Percentiles rank a stretch among this genome's conserved stretches.
Conservation (phyloP, 2,888 invertebrate species). For the Diaprepes abbreviatus region DNA sequence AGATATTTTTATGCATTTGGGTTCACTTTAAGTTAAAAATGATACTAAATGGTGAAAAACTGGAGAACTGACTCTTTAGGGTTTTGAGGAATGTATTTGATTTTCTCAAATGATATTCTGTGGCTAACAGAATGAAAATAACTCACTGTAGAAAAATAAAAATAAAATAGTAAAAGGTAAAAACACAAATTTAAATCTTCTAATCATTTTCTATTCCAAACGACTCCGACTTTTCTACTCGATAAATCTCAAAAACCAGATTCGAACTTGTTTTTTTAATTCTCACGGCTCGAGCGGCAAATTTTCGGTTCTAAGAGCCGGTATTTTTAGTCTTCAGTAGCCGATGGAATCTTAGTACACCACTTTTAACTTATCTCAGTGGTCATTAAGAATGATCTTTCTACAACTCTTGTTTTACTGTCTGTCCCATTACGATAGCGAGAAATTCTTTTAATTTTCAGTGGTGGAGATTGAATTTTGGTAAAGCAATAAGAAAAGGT, state of each 20-base stretch:
- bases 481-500: too few species aligned
- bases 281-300: conserved; percentile 42
- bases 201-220: too few species aligned
- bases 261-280: conserved; percentile 31
- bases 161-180: too few species aligned
- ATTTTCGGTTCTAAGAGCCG: conserved; percentile 44
- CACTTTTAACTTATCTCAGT: conserved; percentile 64
- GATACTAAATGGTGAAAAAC: too few species aligned
- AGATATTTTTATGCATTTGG: too few species aligned
- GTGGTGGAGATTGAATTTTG: conserved; percentile 39
- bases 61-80: too few species aligned
- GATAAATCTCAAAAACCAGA: conserved; percentile 11
- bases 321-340: conserved; percentile 64
- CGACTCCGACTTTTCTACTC: background rate
- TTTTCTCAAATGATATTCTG: too few species aligned
- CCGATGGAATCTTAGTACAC: conserved; percentile 66
- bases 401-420: conserved; percentile 63
- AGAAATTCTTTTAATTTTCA: conserved; percentile 57
- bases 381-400: conserved; percentile 65
- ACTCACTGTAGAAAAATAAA: too few species aligned
- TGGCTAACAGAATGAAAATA: too few species aligned
- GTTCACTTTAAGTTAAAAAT: too few species aligned
- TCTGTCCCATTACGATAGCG: conserved; percentile 59
- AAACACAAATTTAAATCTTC: too few species aligned
- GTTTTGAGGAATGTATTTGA: too few species aligned